Evolutionary conservation across 2,888 invertebrate species (phyloP).

Genomic region (Agrilus cyanescens): DNA sequence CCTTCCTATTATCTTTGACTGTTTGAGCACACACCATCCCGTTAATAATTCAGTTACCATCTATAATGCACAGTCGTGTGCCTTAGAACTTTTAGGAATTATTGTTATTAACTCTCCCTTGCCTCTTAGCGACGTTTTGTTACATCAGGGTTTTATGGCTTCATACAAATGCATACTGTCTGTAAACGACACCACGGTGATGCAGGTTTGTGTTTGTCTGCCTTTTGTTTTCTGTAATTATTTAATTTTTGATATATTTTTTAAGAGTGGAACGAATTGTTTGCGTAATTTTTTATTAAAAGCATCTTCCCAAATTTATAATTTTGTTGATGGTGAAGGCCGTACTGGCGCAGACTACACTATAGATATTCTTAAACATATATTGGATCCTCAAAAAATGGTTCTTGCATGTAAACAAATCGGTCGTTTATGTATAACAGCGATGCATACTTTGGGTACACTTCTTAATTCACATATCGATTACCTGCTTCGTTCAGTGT

Average conservation of each 20-base stretch:
- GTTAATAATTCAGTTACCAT: conserved; percentile 6
- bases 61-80: conserved; percentile 11
- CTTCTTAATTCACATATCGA: conserved; percentile 11
- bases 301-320: conserved; percentile 9
- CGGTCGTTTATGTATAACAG: conserved; percentile 14
- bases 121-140: conserved; percentile 11
- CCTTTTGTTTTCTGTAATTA: not conserved
- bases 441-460: conserved; percentile 11
- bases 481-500: conserved; percentile 11
- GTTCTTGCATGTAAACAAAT: conserved; percentile 11
- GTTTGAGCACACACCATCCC: conserved; percentile 5
- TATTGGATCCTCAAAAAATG: conserved; percentile 13
- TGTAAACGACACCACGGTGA: conserved; percentile 10
- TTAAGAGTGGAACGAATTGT: conserved; percentile 14
- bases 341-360: conserved; percentile 13
- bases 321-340: conserved; percentile 10
- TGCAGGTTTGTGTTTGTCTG: conserved; percentile 9
- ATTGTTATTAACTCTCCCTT: conserved; percentile 13
- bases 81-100: conserved; percentile 11
- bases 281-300: conserved; percentile 12
- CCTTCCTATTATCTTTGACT: conserved; percentile 12
- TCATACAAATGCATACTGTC: conserved; percentile 12
- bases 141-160: conserved; percentile 11
- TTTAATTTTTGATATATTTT: conserved; percentile 5
- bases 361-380: conserved; percentile 12